Evolutionary conservation across 1,140 invertebrate genomes (phyloP).

Genomic region (Acromyrmex charruanus): DNA sequence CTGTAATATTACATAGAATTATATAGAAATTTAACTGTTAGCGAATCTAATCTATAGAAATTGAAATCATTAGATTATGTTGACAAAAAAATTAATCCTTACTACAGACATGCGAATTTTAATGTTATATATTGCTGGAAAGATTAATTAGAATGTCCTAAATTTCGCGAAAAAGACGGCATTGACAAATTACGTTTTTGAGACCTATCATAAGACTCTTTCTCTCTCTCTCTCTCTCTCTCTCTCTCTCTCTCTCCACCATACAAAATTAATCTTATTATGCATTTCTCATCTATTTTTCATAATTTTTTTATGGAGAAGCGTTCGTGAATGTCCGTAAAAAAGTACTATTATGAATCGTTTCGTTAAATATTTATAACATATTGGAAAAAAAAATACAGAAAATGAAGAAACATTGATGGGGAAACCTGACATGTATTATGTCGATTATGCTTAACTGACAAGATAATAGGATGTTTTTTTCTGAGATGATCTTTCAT

Average conservation of each 20-base stretch:
- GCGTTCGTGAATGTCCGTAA: background rate
- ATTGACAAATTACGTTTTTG: background rate
- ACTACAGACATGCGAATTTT: background rate
- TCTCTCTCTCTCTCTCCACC: background rate
- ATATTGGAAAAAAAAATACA: constrained; percentile 3
- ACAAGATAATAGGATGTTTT: background rate
- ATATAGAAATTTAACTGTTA: no score
- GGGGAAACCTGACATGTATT: constrained; percentile 16
- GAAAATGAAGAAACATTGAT: background rate
- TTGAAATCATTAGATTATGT: no score
- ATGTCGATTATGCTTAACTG: background rate
- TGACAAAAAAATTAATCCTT: background rate
- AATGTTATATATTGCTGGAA: background rate
- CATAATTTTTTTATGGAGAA: no score
- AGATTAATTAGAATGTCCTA: background rate
- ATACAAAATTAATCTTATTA: background rate
- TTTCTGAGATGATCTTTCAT: background rate
- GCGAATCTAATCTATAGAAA: no score
- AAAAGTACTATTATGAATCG: background rate
- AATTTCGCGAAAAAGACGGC: background rate
- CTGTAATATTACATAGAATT: background rate
- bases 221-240: background rate
- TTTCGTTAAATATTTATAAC: constrained; percentile 21
- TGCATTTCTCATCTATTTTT: background rate
- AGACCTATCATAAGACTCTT: background rate